These are phyloP conservation scores for Erynnis tages DNA, from an alignment of 2,888 invertebrate genomes.

Conservation along the genomic window DNA sequence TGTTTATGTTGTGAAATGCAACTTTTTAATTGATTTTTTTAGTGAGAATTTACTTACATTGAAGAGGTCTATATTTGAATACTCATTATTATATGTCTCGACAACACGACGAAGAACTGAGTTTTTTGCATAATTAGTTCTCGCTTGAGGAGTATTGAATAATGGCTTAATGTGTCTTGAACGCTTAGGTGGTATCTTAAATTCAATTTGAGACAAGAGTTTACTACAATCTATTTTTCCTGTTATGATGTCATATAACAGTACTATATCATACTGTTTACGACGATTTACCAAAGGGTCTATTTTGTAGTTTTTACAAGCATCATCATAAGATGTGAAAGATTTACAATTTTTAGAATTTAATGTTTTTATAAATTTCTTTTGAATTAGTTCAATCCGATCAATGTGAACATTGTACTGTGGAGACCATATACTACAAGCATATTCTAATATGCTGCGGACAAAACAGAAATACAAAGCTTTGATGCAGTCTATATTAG, in stretches of 20 bases:
- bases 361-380: slow-evolving; percentile 3
- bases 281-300: neutral
- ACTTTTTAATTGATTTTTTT: too few species aligned
- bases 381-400: slow-evolving; percentile 11
- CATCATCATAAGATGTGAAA: neutral
- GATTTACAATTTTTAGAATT: neutral
- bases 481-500: neutral
- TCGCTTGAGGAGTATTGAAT: neutral
- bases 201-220: neutral
- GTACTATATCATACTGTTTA: neutral
- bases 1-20: too few species aligned
- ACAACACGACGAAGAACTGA: neutral
- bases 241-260: neutral
- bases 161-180: neutral
- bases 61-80: neutral
- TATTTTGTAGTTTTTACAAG: neutral
- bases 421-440: slow-evolving; percentile 3
- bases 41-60: too few species aligned
- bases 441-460: slow-evolving; percentile 10
- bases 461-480: slow-evolving; percentile 12
- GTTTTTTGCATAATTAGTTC: neutral
- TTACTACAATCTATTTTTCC: neutral
- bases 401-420: slow-evolving; percentile 1
- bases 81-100: neutral
- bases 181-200: neutral